Conservation (phyloP, 2,113 vertebrate species). For the Cololabis saira region DNA sequence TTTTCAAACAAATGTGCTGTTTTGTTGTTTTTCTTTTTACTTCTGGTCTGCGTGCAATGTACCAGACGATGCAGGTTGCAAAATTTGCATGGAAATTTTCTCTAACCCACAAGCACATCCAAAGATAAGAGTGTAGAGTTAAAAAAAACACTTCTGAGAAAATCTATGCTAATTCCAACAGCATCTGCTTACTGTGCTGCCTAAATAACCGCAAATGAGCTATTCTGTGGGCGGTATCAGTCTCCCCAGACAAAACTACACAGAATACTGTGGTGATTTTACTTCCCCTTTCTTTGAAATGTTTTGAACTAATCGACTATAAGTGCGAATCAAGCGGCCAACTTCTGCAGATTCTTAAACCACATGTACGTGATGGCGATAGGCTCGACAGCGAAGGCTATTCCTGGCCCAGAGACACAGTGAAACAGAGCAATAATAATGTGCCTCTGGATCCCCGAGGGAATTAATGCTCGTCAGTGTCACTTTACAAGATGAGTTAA, state of each 20-base stretch:
- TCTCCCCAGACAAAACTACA: slow-evolving; percentile 7
- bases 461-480: background rate
- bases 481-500: too few relatives aligned
- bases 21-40: background rate
- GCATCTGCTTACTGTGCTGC: slow-evolving; percentile 1
- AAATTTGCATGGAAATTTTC: slow-evolving; percentile 20
- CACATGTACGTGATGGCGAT: slow-evolving; percentile 15
- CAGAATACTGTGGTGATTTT: slow-evolving; percentile 13
- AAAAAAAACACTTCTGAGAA: slow-evolving; percentile 51
- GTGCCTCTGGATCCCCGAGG: slow-evolving; percentile 12
- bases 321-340: slow-evolving; percentile 42
- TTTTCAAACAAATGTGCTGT: background rate
- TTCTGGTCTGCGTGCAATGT: background rate
- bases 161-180: slow-evolving; percentile 8
- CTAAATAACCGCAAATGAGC: slow-evolving; percentile 31
- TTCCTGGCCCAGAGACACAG: slow-evolving; percentile 11
- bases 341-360: slow-evolving; percentile 42
- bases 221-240: slow-evolving; percentile 6
- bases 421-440: background rate
- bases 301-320: slow-evolving; percentile 10
- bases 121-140: slow-evolving; percentile 5
- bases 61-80: background rate
- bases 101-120: background rate
- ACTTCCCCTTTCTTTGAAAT: slow-evolving; percentile 62
- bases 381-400: slow-evolving; percentile 3